These are phyloP conservation scores for Drosophila lutescens DNA, from an alignment of 2,888 invertebrate genomes.

Conservation along the genomic window DNA sequence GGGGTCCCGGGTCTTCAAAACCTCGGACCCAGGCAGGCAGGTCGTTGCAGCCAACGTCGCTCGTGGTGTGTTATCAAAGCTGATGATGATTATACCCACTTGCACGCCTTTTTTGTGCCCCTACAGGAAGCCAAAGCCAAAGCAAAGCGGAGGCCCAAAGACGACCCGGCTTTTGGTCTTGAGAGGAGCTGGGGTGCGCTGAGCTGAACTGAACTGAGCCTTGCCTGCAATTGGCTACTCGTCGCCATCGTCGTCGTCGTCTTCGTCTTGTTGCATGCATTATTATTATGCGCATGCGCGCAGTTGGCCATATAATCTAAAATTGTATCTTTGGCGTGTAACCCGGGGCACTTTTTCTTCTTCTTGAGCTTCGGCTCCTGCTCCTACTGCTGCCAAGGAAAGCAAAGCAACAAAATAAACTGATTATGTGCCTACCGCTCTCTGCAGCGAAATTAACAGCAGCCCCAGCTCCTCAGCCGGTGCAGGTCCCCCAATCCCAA, in stretches of 20 bases:
- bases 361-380: slow-evolving; percentile 19
- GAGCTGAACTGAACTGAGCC: slow-evolving; percentile 12
- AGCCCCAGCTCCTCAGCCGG: slow-evolving; percentile 33
- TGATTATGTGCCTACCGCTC: slow-evolving; percentile 70
- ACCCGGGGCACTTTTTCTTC: slow-evolving; percentile 79
- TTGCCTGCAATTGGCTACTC: slow-evolving; percentile 67
- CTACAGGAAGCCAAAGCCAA: slow-evolving; percentile 69
- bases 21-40: slow-evolving; percentile 48
- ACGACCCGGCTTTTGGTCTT: slow-evolving; percentile 34
- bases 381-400: slow-evolving; percentile 22
- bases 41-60: slow-evolving; percentile 54
- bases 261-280: slow-evolving; percentile 71
- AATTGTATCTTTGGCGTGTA: slow-evolving; percentile 84
- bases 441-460: slow-evolving; percentile 65
- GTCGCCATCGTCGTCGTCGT: slow-evolving; percentile 42
- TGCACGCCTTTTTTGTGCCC: slow-evolving; percentile 76
- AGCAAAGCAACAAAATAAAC: slow-evolving; percentile 67
- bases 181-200: slow-evolving; percentile 22
- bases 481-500: not conserved
- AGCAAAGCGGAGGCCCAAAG: slow-evolving; percentile 31
- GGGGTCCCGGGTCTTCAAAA: slow-evolving; percentile 36
- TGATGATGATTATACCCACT: slow-evolving; percentile 82
- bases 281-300: slow-evolving; percentile 82
- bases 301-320: slow-evolving; percentile 82
- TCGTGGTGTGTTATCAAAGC: slow-evolving; percentile 82